These are phyloP conservation scores for Belonocnema kinseyi DNA, from an alignment of 1,140 invertebrate genomes.

Conservation along the genomic window DNA sequence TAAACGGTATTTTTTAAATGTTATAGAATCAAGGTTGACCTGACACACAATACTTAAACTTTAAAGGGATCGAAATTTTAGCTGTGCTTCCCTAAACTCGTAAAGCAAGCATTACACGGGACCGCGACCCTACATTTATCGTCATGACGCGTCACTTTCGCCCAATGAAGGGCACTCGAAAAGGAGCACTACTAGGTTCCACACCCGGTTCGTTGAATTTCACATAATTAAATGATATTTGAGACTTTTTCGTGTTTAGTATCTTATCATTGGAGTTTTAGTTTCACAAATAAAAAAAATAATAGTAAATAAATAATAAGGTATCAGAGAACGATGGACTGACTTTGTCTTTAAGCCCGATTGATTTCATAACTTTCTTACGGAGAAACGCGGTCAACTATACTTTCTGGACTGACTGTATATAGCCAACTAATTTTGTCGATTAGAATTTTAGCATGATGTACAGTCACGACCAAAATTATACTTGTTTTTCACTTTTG, in stretches of 20 bases:
- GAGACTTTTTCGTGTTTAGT: slow-evolving; percentile 4
- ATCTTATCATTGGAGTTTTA: background rate
- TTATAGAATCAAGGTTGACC: background rate
- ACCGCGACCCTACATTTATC: slow-evolving; percentile 20
- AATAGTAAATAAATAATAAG: background rate
- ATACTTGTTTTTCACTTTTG: slow-evolving; percentile 36
- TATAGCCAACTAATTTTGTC: slow-evolving; percentile 65
- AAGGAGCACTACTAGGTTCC: background rate
- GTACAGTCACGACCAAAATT: slow-evolving; percentile 57
- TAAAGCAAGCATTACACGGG: slow-evolving; percentile 12
- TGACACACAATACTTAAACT: background rate
- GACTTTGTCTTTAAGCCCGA: slow-evolving; percentile 44
- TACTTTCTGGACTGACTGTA: slow-evolving; percentile 62
- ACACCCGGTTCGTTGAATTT: slow-evolving; percentile 22
- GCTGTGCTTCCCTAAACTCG: background rate
- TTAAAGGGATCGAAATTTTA: slow-evolving; percentile 9
- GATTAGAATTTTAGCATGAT: slow-evolving; percentile 69
- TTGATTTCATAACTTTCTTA: slow-evolving; percentile 71
- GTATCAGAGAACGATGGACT: background rate
- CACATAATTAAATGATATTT: slow-evolving; percentile 25
- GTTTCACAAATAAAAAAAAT: slow-evolving; percentile 5
- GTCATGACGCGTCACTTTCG: slow-evolving; percentile 30
- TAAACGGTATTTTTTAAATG: background rate
- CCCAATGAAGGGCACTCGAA: slow-evolving; percentile 25
- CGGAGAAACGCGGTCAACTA: slow-evolving; percentile 65